These are phyloP conservation scores for Dasyornis broadbenti DNA, from an alignment of 2,113 vertebrate genomes.

Conservation along the genomic window DNA sequence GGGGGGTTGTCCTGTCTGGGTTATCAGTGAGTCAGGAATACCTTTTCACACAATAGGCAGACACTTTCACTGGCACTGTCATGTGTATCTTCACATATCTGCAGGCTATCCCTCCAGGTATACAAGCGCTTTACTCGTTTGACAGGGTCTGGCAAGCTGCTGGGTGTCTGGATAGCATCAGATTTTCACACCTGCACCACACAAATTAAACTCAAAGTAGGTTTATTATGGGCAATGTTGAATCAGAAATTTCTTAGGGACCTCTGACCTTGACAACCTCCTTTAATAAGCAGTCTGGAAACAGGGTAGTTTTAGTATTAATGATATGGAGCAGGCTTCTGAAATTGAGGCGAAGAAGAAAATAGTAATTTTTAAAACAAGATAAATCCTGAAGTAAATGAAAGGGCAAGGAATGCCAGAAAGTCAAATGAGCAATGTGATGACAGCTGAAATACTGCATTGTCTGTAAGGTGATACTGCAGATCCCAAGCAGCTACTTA, in stretches of 20 bases:
- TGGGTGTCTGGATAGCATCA: neutral
- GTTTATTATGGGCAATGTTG: neutral
- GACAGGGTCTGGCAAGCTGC: neutral
- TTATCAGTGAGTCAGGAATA: neutral
- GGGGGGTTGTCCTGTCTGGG: neutral
- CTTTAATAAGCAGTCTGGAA: neutral
- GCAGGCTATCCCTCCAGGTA: neutral
- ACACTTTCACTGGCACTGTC: neutral
- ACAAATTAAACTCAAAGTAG: neutral
- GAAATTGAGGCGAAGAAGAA: neutral
- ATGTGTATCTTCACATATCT: neutral
- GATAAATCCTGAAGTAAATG: neutral
- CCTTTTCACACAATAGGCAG: neutral
- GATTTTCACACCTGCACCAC: neutral
- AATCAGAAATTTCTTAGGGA: neutral
- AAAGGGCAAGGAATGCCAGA: neutral
- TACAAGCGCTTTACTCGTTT: neutral
- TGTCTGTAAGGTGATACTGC: neutral
- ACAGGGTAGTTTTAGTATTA: neutral
- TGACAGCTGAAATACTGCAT: neutral
- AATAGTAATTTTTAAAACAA: neutral
- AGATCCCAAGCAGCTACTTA: neutral
- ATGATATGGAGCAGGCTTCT: neutral
- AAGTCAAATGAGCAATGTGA: neutral
- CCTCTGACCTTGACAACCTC: neutral